These are phyloP conservation scores for Hippocampus kuda DNA, from an alignment of 2,797 vertebrate species.

Conservation along the genomic window DNA sequence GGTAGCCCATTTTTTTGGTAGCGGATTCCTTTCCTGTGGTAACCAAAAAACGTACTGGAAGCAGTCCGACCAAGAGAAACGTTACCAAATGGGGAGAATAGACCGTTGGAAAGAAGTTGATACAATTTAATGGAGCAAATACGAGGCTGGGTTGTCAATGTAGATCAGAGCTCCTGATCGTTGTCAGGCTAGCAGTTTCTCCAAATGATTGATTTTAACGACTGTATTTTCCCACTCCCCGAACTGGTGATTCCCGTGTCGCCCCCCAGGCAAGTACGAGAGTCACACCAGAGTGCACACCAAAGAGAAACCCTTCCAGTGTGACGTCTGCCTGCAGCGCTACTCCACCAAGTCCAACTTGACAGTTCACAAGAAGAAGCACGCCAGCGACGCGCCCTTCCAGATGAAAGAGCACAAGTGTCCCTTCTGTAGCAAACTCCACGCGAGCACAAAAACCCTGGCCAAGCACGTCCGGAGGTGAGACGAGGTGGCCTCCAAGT, in stretches of 20 bases:
- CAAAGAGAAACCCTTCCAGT: slow-evolving; percentile 94
- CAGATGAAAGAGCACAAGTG: slow-evolving; percentile 95
- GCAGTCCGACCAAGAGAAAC: no score
- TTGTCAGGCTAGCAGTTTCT: no score
- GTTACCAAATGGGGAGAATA: no score
- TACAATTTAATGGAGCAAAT: no score
- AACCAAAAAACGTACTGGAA: no score
- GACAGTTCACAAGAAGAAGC: slow-evolving; percentile 93
- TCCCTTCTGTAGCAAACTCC: slow-evolving; percentile 88
- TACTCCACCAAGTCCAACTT: slow-evolving; percentile 99
- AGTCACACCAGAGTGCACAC: slow-evolving; percentile 96
- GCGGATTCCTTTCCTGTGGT: no score
- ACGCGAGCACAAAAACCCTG: slow-evolving; percentile 94
- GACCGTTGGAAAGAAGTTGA: no score
- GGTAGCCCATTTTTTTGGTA: no score
- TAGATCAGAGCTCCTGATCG: no score
- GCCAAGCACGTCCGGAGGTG: slow-evolving; percentile 88
- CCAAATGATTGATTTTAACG: not conserved
- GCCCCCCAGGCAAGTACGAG: slow-evolving; percentile 82
- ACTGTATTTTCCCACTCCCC: not conserved
- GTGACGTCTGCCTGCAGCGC: slow-evolving; percentile 90
- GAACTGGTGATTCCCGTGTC: not conserved
- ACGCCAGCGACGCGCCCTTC: slow-evolving; percentile 73
- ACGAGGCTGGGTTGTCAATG: no score
- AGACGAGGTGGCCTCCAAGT: slow-evolving; percentile 18